Percentiles rank a stretch among this genome's conserved stretches.
Conservation (phyloP, 2,888 invertebrate species). For the Chloroclystis v-ata region DNA sequence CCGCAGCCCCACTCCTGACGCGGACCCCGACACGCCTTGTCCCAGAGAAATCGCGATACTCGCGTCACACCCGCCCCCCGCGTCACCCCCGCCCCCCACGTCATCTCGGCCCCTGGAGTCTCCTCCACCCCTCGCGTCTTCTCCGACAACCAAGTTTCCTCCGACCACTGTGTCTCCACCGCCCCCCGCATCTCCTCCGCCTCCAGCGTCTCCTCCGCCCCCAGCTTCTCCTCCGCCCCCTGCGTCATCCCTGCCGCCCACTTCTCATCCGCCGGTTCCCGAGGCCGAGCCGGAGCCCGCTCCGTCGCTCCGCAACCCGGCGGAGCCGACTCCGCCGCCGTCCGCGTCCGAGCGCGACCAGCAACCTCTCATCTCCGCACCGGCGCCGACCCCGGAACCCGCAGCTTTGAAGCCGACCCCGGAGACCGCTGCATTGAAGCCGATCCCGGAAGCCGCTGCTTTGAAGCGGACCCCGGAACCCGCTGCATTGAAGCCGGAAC, state of each 20-base stretch:
- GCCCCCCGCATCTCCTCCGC: slow-evolving; percentile 36
- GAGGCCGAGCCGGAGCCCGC: slow-evolving; percentile 25
- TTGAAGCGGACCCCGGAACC: too few species aligned
- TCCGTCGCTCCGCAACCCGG: slow-evolving; percentile 12
- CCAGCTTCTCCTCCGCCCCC: neutral
- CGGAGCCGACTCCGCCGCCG: slow-evolving; percentile 40
- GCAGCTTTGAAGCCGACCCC: slow-evolving; percentile 26
- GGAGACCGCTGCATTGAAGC: neutral
- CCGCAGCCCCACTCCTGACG: slow-evolving; percentile 57
- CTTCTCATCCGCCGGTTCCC: too few species aligned
- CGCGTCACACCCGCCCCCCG: slow-evolving; percentile 62
- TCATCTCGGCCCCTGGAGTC: slow-evolving; percentile 41
- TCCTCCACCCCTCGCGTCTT: too few species aligned
- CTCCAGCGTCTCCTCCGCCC: slow-evolving; percentile 35
- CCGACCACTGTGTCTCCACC: slow-evolving; percentile 19
- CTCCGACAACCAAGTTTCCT: slow-evolving; percentile 25
- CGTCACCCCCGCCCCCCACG: slow-evolving; percentile 61
- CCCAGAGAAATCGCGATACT: too few species aligned
- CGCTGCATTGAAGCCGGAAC: slow-evolving; percentile 32
- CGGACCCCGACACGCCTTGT: slow-evolving; percentile 31
- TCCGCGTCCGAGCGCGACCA: slow-evolving; percentile 17
- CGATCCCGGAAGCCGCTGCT: slow-evolving; percentile 21
- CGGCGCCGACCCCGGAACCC: slow-evolving; percentile 46
- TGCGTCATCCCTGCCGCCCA: too few species aligned
- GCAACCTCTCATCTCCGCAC: too few species aligned